Evolutionary conservation across 2,888 invertebrate genomes (phyloP).

Genomic region (Andrena haemorrhoa): DNA sequence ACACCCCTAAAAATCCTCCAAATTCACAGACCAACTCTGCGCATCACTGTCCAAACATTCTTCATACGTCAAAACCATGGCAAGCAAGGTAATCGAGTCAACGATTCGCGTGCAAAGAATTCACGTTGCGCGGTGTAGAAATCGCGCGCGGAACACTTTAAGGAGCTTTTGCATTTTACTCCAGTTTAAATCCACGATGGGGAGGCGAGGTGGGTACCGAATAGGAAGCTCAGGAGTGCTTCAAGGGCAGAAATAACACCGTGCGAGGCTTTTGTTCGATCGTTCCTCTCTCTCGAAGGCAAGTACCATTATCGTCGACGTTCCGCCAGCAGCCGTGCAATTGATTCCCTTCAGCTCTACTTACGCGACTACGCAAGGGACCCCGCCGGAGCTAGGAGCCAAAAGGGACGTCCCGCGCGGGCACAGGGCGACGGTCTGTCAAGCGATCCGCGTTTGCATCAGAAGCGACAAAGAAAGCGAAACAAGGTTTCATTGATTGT

Average conservation of each 20-base stretch:
- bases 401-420: not conserved
- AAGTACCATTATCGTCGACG: constrained; percentile 17
- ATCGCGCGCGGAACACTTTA: not conserved
- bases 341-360: constrained; percentile 9
- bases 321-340: not conserved
- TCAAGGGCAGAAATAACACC: constrained; percentile 14
- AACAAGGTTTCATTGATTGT: constrained; percentile 51
- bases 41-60: no score
- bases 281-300: constrained; percentile 2
- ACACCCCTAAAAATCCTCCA: no score
- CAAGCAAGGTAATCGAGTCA: not conserved
- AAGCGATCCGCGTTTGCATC: constrained; percentile 15
- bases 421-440: not conserved
- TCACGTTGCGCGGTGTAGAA: constrained; percentile 8
- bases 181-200: constrained; percentile 1
- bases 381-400: not conserved
- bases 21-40: no score
- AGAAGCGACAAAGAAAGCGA: constrained; percentile 26
- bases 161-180: constrained; percentile 14
- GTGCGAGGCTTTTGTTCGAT: constrained; percentile 22
- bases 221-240: constrained; percentile 7
- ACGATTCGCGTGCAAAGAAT: constrained; percentile 33
- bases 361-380: not conserved
- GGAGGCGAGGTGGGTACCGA: not conserved
- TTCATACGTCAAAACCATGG: no score